These are phyloP conservation scores for Brachyhypopomus occidentalis DNA, from an alignment of 2,113 vertebrate genomes.

Conservation along the genomic window DNA sequence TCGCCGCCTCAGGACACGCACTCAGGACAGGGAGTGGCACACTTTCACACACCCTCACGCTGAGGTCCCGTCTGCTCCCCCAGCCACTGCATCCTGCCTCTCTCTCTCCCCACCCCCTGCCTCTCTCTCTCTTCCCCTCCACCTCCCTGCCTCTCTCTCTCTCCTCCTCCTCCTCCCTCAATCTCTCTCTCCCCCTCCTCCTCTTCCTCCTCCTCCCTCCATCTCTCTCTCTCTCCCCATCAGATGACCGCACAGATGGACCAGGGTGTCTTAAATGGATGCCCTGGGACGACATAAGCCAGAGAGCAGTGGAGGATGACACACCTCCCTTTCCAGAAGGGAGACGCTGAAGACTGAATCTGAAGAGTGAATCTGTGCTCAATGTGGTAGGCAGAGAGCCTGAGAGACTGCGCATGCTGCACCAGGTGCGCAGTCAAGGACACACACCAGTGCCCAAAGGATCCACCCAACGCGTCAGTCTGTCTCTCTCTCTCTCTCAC, in stretches of 20 bases:
- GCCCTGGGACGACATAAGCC: conserved; percentile 44
- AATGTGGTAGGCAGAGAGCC: conserved; percentile 44
- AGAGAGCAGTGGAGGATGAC: conserved; percentile 30
- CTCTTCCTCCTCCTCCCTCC: not conserved
- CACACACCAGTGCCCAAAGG: conserved; percentile 45
- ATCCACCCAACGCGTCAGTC: conserved; percentile 32
- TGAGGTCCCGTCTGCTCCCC: conserved; percentile 38
- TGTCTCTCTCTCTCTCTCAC: not conserved
- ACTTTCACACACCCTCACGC: conserved; percentile 39
- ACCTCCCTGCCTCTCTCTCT: not conserved
- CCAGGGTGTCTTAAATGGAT: conserved; percentile 47
- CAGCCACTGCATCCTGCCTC: conserved; percentile 1
- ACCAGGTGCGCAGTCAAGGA: conserved; percentile 54
- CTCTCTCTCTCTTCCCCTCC: not conserved
- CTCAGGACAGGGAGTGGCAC: conserved; percentile 37
- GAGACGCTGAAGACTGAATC: conserved; percentile 32
- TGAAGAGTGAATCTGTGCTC: conserved; percentile 52
- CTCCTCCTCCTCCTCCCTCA: not conserved
- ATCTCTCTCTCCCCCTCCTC: not conserved
- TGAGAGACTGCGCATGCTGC: conserved; percentile 57
- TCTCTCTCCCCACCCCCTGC: not conserved
- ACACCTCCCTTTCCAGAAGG: conserved; percentile 25
- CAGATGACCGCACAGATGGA: conserved; percentile 39
- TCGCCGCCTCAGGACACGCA: conserved; percentile 23
- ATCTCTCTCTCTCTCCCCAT: not conserved